A percentile compares a stretch with the other conserved stretches of the same genome.
Conservation (phyloP, 2,113 vertebrate genomes). For the Alethe diademata region DNA sequence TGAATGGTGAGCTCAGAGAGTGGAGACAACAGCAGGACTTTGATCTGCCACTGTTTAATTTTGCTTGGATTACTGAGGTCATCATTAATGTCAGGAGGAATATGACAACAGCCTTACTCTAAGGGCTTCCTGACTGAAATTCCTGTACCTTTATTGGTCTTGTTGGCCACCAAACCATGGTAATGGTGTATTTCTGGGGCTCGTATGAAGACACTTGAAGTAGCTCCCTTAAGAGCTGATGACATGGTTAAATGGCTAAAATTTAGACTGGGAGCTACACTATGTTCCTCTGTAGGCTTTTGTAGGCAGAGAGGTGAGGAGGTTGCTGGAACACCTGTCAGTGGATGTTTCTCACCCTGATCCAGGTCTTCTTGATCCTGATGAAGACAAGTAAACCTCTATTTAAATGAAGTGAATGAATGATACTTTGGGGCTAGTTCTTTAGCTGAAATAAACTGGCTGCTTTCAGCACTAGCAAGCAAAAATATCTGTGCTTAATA, state of each 20-base stretch:
- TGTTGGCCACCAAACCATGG: neutral
- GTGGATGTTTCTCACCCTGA: neutral
- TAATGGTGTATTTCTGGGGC: neutral
- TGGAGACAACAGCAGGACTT: slow-evolving; percentile 1
- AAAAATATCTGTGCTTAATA: neutral
- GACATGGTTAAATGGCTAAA: neutral
- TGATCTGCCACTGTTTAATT: slow-evolving; percentile 34
- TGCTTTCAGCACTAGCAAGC: neutral
- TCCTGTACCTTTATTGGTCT: neutral
- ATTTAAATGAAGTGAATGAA: neutral
- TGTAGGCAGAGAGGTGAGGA: neutral
- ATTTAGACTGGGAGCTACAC: neutral
- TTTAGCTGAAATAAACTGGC: neutral
- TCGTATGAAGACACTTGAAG: neutral
- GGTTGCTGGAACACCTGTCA: neutral
- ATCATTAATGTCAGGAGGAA: neutral
- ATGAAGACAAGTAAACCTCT: neutral
- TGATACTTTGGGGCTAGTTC: neutral
- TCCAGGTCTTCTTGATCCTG: neutral
- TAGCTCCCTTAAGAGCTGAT: neutral
- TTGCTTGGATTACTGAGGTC: slow-evolving; percentile 5
- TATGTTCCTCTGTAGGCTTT: neutral
- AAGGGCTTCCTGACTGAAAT: slow-evolving; percentile 7
- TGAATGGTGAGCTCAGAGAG: slow-evolving; percentile 60
- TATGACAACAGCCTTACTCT: neutral